Conservation (phyloP, 2,113 vertebrate genomes). For the Maccullochella peelii region DNA sequence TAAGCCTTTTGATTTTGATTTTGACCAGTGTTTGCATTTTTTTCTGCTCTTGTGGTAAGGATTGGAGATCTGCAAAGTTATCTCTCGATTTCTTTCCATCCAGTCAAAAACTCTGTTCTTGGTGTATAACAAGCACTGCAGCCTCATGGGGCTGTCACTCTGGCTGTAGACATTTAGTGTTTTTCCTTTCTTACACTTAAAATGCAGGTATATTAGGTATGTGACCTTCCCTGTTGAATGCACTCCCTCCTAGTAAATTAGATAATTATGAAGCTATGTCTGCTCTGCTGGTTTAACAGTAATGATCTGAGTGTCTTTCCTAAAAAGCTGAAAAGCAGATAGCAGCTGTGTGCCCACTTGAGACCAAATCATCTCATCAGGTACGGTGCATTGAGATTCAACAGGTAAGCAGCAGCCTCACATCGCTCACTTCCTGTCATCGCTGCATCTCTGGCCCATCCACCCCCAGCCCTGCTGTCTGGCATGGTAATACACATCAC, state of each 20-base stretch:
- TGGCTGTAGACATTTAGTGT: neutral
- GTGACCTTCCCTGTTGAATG: slow-evolving; percentile 28
- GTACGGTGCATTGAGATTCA: slow-evolving; percentile 47
- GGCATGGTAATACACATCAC: slow-evolving; percentile 55
- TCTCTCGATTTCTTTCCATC: neutral
- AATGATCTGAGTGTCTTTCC: slow-evolving; percentile 36
- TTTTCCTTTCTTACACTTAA: neutral
- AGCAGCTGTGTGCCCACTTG: slow-evolving; percentile 53
- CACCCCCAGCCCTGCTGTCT: slow-evolving; percentile 53
- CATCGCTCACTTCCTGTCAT: slow-evolving; percentile 61
- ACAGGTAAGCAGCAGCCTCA: slow-evolving; percentile 58
- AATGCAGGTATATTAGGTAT: slow-evolving; percentile 35
- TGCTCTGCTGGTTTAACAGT: slow-evolving; percentile 47
- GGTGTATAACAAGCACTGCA: neutral
- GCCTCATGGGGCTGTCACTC: neutral
- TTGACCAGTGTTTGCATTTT: neutral
- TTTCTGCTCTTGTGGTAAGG: neutral
- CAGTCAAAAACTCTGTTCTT: neutral
- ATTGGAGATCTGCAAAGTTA: neutral
- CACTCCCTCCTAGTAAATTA: slow-evolving; percentile 28
- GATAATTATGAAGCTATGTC: slow-evolving; percentile 40
- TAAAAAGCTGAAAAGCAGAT: slow-evolving; percentile 50
- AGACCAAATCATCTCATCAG: slow-evolving; percentile 42
- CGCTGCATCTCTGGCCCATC: slow-evolving; percentile 46
- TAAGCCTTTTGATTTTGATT: neutral